These are phyloP conservation scores for Acrocephalus arundinaceus DNA, from an alignment of 2,113 vertebrate genomes.

Conservation along the genomic window DNA sequence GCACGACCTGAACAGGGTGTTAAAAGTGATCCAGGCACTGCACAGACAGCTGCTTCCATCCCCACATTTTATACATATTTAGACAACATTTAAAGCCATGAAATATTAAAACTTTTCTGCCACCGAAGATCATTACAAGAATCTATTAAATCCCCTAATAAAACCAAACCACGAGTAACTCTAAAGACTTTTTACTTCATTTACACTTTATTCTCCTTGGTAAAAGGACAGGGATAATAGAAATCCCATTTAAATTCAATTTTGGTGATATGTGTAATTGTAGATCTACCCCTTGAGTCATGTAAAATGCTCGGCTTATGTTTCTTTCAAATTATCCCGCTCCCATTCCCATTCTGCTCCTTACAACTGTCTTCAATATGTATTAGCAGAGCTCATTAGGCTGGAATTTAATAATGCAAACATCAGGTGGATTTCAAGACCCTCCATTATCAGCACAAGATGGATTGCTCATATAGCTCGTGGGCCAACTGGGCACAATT, in stretches of 20 bases:
- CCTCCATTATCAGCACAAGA: conserved; percentile 93
- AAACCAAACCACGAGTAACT: conserved; percentile 80
- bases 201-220: conserved; percentile 88
- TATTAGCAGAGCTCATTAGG: conserved; percentile 98
- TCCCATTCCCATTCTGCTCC: conserved; percentile 77
- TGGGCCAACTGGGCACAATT: conserved; percentile 91
- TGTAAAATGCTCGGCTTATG: conserved; percentile 88
- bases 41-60: conserved; percentile 63
- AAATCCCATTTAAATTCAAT: conserved; percentile 89
- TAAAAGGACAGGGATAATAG: conserved; percentile 81
- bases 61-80: conserved; percentile 53
- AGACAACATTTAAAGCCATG: conserved; percentile 62
- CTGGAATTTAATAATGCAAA: conserved; percentile 98
- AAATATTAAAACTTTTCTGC: conserved; percentile 78
- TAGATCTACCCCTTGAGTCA: conserved; percentile 91
- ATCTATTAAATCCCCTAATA: conserved; percentile 86
- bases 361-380: conserved; percentile 88
- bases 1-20: background rate
- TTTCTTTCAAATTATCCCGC: conserved; percentile 86
- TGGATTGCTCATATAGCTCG: conserved; percentile 92
- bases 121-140: conserved; percentile 74
- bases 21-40: background rate
- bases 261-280: conserved; percentile 93
- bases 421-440: conserved; percentile 96
- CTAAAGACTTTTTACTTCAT: conserved; percentile 89